These are phyloP conservation scores for Nymphalis io DNA, from an alignment of 1,140 invertebrate species.

Conservation along the genomic window DNA sequence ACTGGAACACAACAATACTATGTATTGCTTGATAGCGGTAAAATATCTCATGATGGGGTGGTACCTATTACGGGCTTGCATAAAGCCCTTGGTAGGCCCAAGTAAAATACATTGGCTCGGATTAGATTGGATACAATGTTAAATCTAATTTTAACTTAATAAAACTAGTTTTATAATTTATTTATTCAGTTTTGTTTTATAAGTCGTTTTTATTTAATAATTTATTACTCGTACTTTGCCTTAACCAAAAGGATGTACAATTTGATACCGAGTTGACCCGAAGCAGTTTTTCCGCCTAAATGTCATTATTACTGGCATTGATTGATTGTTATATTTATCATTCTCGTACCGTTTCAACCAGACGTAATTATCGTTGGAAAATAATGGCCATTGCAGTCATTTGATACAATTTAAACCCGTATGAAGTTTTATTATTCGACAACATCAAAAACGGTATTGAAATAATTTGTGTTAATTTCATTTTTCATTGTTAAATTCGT, in stretches of 20 bases:
- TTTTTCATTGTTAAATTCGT: slow-evolving; percentile 6
- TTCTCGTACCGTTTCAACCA: slow-evolving; percentile 35
- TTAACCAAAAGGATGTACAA: slow-evolving; percentile 43
- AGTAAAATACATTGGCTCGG: too few relatives aligned
- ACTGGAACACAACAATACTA: too few relatives aligned
- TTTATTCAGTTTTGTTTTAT: too few relatives aligned
- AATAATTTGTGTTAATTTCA: background rate
- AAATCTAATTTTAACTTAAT: too few relatives aligned
- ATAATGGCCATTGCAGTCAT: slow-evolving; percentile 37
- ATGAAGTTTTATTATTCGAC: slow-evolving; percentile 5
- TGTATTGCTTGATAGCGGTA: too few relatives aligned
- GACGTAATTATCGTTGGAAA: slow-evolving; percentile 38
- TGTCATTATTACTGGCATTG: slow-evolving; percentile 53
- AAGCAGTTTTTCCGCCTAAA: slow-evolving; percentile 51
- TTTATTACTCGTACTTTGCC: slow-evolving; percentile 32
- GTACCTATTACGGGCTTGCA: too few relatives aligned
- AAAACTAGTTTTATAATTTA: too few relatives aligned
- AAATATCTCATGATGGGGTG: too few relatives aligned
- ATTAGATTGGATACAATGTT: too few relatives aligned
- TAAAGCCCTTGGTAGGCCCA: too few relatives aligned
- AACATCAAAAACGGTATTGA: slow-evolving; percentile 1
- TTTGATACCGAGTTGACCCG: slow-evolving; percentile 50
- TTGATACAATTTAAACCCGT: slow-evolving; percentile 28
- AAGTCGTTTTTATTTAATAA: background rate
- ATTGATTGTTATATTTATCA: slow-evolving; percentile 53